Conservation (phyloP, 2,113 vertebrate species). For the Mormoops blainvillei region DNA sequence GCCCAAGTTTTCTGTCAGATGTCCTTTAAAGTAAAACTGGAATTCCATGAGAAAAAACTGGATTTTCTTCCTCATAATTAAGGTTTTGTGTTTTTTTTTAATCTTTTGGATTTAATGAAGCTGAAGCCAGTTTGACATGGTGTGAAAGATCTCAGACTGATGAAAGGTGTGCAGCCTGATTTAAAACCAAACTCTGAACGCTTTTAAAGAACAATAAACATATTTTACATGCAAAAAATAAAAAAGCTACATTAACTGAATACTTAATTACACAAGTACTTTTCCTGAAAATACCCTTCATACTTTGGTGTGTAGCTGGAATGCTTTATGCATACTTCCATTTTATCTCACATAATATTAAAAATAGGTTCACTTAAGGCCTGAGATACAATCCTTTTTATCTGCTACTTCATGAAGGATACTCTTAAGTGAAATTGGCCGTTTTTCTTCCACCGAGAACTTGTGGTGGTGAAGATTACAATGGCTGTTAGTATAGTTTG, state of each 20-base stretch:
- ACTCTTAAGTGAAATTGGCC: not conserved
- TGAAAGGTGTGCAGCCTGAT: too few relatives aligned
- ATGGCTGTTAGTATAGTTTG: fast-evolving
- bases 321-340: not conserved
- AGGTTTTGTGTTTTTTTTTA: too few relatives aligned
- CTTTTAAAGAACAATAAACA: too few relatives aligned
- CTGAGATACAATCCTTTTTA: not conserved
- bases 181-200: too few relatives aligned
- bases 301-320: not conserved
- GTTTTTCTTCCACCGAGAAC: not conserved
- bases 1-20: not conserved
- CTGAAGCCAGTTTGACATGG: too few relatives aligned
- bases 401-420: not conserved
- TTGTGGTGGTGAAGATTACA: not conserved
- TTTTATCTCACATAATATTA: not conserved
- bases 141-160: too few relatives aligned
- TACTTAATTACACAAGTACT: not conserved
- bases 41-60: not conserved
- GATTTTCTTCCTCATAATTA: too few relatives aligned
- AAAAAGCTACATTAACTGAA: not conserved
- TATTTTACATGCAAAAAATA: too few relatives aligned
- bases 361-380: not conserved
- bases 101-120: too few relatives aligned
- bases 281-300: not conserved
- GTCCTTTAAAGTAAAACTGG: slow-evolving; percentile 7